Base-by-base conservation (phyloP, 2,113 vertebrate genomes). In the Apistogramma diplotaenia region DNA sequence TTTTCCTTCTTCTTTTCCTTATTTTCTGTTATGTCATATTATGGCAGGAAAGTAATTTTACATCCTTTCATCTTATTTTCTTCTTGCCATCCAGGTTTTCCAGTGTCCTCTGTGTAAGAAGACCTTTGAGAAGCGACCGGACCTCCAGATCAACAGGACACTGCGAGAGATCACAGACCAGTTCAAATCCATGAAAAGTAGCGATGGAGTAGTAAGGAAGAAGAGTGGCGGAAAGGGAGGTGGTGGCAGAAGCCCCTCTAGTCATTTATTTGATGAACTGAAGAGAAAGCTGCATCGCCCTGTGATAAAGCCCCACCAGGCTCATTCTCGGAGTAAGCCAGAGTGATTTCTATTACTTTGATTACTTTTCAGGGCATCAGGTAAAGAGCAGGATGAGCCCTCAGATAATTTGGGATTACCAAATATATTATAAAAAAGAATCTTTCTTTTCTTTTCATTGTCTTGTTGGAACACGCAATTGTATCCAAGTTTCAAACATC, bases 21-120 rank as follows among this genome's bases (percentile, higher is more conserved):
- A 21, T 10, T 21, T 61, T 37, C 11, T 51, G 43, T 3, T 67
- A 16, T 31, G 1, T 9, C 2, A n/a, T 53, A n/a, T 53, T 53
- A n/a, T 4, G 19, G 29, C 43, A n/a, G 65, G 19, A 8, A n/a
- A 70, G 40, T 51, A n/a, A n/a, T 51, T 58, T 56, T 13, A 23
- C 71, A 31, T 56, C 15, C 23, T 29, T 57, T 29, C 13, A 2
- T 46, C 25, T 59, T 21, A 15, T 56, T 62, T 54, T 74, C 13
- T 2, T 59, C 16, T 13, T 16, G 23, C 19, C 21, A 31, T 25
- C 10, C 76, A 93, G 92, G 53, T 89, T 2, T 95, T 79, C 78
- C 87, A 89, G 81, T 96, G 94, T 81, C 95, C 94, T 27, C 91
- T 95, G 29, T 95, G 94, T 74, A 96, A 95, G 81, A 93, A 90